phyloP scores from a whole-genome alignment of 2,888 invertebrate species.

The Hoplodrina blanda region DNA sequence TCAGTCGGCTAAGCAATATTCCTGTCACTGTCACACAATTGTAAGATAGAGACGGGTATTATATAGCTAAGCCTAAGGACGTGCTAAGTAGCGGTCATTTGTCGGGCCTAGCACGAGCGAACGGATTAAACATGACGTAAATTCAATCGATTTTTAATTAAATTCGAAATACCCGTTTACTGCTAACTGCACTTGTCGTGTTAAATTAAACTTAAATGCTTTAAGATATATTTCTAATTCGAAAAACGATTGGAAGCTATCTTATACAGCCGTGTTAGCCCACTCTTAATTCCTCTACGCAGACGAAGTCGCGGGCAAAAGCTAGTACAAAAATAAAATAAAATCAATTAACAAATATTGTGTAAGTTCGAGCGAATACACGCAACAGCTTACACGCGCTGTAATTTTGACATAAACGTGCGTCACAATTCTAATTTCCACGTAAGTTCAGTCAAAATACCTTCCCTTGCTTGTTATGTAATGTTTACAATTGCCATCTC shows the following conservation, averaged over 20 bases:
- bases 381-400: neutral
- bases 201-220: too few species aligned
- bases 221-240: too few species aligned
- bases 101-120: too few species aligned
- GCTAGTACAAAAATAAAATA: neutral
- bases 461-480: constrained; percentile 51
- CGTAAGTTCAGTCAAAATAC: constrained; percentile 43
- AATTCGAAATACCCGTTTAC: too few species aligned
- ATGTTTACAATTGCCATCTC: constrained; percentile 50
- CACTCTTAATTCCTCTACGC: too few species aligned
- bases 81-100: too few species aligned
- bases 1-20: neutral
- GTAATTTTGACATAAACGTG: neutral
- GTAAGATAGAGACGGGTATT: neutral
- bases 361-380: neutral
- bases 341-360: neutral
- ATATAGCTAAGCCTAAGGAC: neutral
- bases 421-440: constrained; percentile 29
- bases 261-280: too few species aligned
- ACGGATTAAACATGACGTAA: too few species aligned
- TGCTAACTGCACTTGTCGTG: too few species aligned
- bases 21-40: neutral
- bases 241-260: too few species aligned
- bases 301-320: too few species aligned
- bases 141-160: too few species aligned